Evolutionary conservation across 2,113 vertebrate species (phyloP), one percentile per base, ranked within the genome.

Genomic region (Natator depressus): DNA sequence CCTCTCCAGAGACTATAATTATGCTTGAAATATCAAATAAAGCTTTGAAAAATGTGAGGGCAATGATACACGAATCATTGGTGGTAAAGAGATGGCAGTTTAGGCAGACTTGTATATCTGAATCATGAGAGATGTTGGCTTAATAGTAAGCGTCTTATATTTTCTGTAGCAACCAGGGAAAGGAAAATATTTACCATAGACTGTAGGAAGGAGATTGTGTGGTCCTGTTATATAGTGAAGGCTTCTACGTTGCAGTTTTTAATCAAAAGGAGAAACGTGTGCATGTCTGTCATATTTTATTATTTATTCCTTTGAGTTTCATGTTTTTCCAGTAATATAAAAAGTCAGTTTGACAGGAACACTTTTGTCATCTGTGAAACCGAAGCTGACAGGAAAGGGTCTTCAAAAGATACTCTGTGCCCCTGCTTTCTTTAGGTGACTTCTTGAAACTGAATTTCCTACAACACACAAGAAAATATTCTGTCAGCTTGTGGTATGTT

Each of bases 181-280:
- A 72, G 80, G 84, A 31, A 59, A 80, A 1, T 46, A 76, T 24
- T 75, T n/a, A 72, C 9, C 13, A 14, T 31, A 35, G 65, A 13
- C 6, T 1, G 47, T 46, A 10, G 4, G 31, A 14, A 55, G 53
- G 46, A 35, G 80, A 20, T 2, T 91, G 84, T 51, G n/a, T 9
- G 3, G 47, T 51, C 42, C 76, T 19, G 8, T 38, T 27, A 1
- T 6, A 0, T 11, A 53, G 80, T 31, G 53, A 46, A 54, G 46
- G 38, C 22, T 75, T 42, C 38, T 75, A 46, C 72, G 25, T 6
- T 0, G 87, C 90, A 72, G 72, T 86, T 82, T 53, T 95, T 95
- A 94, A 94, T 31, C 42, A 90, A 87, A 94, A 95, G 91, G 89
- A 46, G 88, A 90, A 84, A 42, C 76, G 81, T 24, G 31, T 11